Evolutionary conservation across 2,888 invertebrate genomes (phyloP).

Genomic region (Bugulina stolonifera): DNA sequence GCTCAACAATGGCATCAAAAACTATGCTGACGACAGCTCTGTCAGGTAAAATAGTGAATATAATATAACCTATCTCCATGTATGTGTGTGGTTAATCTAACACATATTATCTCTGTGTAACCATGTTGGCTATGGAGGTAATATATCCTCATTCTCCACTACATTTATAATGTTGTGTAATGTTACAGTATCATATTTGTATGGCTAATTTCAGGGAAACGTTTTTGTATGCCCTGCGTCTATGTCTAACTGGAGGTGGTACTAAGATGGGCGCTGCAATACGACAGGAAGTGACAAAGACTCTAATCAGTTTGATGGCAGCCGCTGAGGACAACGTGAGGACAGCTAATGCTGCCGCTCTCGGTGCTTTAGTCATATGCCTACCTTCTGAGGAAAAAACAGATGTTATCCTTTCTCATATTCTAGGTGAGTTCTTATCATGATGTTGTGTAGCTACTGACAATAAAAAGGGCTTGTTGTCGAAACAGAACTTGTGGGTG

Average conservation of each 20-base stretch:
- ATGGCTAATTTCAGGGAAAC: constrained; percentile 66
- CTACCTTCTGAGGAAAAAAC: constrained; percentile 68
- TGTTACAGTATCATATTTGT: too few species aligned
- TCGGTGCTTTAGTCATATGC: constrained; percentile 74
- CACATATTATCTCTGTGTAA: too few species aligned
- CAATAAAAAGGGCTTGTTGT: too few species aligned
- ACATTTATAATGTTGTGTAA: too few species aligned
- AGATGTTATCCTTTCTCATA: constrained; percentile 66
- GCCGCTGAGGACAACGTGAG: constrained; percentile 71
- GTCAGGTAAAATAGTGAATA: constrained; percentile 59
- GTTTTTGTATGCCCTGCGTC: constrained; percentile 81
- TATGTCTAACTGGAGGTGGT: constrained; percentile 76
- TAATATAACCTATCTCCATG: not conserved
- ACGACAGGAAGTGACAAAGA: constrained; percentile 63
- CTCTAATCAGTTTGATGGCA: constrained; percentile 57
- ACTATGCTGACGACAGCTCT: constrained; percentile 64
- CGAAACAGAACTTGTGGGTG: too few species aligned
- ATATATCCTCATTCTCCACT: too few species aligned
- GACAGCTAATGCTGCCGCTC: constrained; percentile 77
- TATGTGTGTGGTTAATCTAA: too few species aligned
- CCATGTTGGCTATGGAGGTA: too few species aligned
- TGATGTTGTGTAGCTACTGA: too few species aligned
- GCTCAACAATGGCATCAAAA: constrained; percentile 75
- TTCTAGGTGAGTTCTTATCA: constrained; percentile 67
- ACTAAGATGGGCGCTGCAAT: constrained; percentile 79